Evolutionary conservation across 2,113 vertebrate species (phyloP).

Genomic region (Oryzias celebensis): DNA sequence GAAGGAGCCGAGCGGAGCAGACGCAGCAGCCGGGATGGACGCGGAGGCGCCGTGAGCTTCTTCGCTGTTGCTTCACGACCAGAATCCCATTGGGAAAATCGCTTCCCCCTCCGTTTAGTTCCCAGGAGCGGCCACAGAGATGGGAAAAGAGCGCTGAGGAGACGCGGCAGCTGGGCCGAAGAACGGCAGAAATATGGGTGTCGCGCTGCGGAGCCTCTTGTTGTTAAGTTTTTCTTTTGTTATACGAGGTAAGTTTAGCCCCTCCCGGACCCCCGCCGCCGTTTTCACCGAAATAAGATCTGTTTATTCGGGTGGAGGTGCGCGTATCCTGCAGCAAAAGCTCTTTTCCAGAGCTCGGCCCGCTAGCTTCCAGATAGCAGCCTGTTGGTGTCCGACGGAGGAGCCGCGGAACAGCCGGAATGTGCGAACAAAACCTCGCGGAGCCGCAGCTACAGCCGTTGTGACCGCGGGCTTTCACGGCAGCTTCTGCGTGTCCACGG

Average conservation of each 20-base stretch:
- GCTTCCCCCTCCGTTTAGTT: background rate
- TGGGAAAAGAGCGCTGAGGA: slow-evolving; percentile 68
- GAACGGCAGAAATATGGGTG: slow-evolving; percentile 83
- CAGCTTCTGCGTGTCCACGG: too few relatives aligned
- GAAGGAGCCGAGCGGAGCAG: slow-evolving; percentile 44
- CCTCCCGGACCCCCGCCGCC: too few relatives aligned
- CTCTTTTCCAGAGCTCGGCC: slow-evolving; percentile 3
- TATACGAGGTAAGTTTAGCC: slow-evolving; percentile 82
- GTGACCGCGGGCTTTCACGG: too few relatives aligned
- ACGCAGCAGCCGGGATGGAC: slow-evolving; percentile 52
- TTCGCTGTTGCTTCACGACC: background rate
- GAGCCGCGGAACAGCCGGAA: too few relatives aligned
- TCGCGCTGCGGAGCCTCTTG: slow-evolving; percentile 86
- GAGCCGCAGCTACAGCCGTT: too few relatives aligned
- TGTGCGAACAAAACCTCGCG: too few relatives aligned
- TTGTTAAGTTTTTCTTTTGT: slow-evolving; percentile 86
- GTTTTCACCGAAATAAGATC: too few relatives aligned
- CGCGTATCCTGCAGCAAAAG: too few relatives aligned
- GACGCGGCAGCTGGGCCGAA: slow-evolving; percentile 54
- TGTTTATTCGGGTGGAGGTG: too few relatives aligned
- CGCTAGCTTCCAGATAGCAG: slow-evolving; percentile 40
- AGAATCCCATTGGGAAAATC: background rate
- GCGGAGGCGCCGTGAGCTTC: slow-evolving; percentile 29
- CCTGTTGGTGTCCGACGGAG: background rate
- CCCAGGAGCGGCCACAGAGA: slow-evolving; percentile 47